Conservation (phyloP, 2,113 vertebrate genomes). For the Penelope pileata region DNA sequence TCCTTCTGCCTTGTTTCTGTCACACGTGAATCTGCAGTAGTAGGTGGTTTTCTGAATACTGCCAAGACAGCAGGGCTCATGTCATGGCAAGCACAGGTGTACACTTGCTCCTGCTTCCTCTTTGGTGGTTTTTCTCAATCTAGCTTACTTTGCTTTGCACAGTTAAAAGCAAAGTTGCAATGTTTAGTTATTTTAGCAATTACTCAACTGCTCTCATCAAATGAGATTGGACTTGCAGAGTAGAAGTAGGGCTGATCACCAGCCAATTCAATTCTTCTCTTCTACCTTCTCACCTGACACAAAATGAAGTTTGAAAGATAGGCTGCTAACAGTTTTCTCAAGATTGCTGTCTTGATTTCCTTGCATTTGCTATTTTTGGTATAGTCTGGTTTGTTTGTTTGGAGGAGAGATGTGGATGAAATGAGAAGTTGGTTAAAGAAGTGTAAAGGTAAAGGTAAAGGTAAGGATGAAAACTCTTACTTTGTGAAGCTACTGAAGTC, state of each 20-base stretch:
- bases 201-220: neutral
- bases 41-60: constrained; percentile 21
- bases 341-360: neutral
- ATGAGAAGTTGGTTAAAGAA: neutral
- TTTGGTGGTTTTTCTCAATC: constrained; percentile 15
- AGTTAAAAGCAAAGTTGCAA: neutral
- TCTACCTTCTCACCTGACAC: constrained; percentile 25
- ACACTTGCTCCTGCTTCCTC: neutral
- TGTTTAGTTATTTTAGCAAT: constrained; percentile 1
- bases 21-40: neutral
- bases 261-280: constrained; percentile 1
- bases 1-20: neutral
- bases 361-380: neutral
- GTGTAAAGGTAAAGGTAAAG: neutral
- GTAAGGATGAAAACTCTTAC: neutral
- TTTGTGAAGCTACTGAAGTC: neutral
- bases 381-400: neutral
- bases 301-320: neutral
- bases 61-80: neutral
- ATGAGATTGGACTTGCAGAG: neutral
- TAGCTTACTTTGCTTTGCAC: neutral
- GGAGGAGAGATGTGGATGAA: neutral
- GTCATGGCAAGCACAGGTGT: neutral
- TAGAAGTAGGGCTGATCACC: constrained; percentile 9
- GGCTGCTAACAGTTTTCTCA: neutral